These are phyloP conservation scores for Labeo catla DNA, from an alignment of 2,113 vertebrate genomes.

Conservation along the genomic window DNA sequence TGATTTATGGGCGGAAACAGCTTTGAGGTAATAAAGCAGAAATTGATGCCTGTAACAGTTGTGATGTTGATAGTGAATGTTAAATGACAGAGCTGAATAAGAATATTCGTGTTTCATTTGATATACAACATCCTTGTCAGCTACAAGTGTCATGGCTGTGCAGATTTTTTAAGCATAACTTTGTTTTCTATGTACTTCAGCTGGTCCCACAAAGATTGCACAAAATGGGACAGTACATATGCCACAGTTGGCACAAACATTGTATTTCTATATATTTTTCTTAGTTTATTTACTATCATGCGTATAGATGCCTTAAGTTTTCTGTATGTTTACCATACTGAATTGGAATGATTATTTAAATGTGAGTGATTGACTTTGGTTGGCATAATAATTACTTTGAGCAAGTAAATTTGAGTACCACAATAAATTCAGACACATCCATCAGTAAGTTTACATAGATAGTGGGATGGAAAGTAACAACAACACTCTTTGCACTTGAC, in stretches of 20 bases:
- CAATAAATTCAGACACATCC: neutral
- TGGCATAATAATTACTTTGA: neutral
- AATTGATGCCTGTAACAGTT: neutral
- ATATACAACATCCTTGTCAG: neutral
- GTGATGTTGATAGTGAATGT: neutral
- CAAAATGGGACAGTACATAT: neutral
- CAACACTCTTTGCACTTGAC: neutral
- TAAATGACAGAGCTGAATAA: neutral
- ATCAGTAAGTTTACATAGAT: neutral
- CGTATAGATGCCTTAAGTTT: neutral
- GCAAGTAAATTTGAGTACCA: neutral
- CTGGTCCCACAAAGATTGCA: neutral
- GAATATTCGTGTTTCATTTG: neutral
- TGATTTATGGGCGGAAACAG: neutral
- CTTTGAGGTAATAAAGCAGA: neutral
- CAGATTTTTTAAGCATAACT: neutral
- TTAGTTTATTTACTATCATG: neutral
- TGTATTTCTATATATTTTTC: neutral
- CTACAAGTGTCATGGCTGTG: neutral
- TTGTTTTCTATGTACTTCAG: neutral
- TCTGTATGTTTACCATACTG: too few species aligned
- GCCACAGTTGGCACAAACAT: neutral
- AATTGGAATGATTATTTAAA: neutral
- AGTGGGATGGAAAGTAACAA: neutral
- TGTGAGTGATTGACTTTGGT: neutral